Base-by-base conservation (phyloP, 2,797 vertebrate species). In the Pelochelys cantorii region DNA sequence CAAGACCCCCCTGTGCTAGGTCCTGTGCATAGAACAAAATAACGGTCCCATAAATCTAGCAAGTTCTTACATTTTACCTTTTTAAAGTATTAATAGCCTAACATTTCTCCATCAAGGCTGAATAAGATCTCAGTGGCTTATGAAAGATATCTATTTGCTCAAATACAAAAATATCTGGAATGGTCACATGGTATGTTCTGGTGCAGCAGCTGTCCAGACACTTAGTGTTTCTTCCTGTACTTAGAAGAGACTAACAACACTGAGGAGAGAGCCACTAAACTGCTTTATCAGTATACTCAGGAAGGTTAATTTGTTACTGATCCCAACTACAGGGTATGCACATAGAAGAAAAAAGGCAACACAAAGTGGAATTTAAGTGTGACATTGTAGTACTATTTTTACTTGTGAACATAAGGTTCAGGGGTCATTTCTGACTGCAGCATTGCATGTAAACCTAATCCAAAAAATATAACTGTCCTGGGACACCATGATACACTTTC, bases 111-210 rank as follows among this genome's bases (percentile, higher is more conserved):
- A 18, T 7, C 20, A 60, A 52, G 54, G 65, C 65, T 75, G 23
- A 42, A 7, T 34, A 75, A 81, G 80, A 68, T 5, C 65, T 11
- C 2, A 13, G 18, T 77, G 57, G 62, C 0, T 20, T 68, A 0
- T 0, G 9, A 83, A 48, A 34, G 13, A 52, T 15, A 31, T 14
- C 82, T 31, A 87, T 29, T 25, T 87, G 59, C 15, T 56, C 27
- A 29, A 34, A 22, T 20, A 31, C 37, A 8, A 34, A n/a, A 81
- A 37, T 48, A 34, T 0, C 59, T 22, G 18, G 1, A 74, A 84
- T 9, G 3, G 42, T 48, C 14, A 10, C 20, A 7, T 12, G 20
- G 18, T 55, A 11, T 0, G 0, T 18, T 59, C 20, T 14, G 53
- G 53, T 3, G n/a, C 5, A 86, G 81, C 22, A 90, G 53, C 25